phyloP scores from a whole-genome alignment of 2,888 invertebrate genomes.

The Agrenia bidenticulata region DNA sequence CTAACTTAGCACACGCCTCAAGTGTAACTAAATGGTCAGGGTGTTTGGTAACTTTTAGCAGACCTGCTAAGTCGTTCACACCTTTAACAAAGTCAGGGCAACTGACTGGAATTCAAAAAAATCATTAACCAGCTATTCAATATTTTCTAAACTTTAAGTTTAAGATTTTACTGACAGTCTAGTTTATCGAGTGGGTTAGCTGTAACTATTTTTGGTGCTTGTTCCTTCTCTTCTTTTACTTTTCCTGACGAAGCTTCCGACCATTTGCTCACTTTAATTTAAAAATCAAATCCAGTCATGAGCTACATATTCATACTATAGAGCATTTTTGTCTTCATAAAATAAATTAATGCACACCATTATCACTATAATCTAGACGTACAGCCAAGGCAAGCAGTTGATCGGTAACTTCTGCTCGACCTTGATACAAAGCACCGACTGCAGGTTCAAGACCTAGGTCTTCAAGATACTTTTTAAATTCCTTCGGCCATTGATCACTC shows the following conservation, averaged over 20 bases:
- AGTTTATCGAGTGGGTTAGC: slow-evolving; percentile 82
- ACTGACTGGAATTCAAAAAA: slow-evolving; percentile 64
- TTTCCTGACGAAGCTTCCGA: slow-evolving; percentile 67
- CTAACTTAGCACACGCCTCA: slow-evolving; percentile 67
- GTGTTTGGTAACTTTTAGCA: slow-evolving; percentile 78
- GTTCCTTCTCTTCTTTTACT: slow-evolving; percentile 61
- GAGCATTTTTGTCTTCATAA: background rate
- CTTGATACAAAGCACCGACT: background rate
- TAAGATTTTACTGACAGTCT: slow-evolving; percentile 66
- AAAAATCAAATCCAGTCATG: slow-evolving; percentile 20
- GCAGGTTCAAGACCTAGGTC: slow-evolving; percentile 69
- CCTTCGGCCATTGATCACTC: slow-evolving; percentile 58
- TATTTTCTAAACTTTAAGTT: background rate
- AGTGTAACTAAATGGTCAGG: slow-evolving; percentile 75
- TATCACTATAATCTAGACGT: slow-evolving; percentile 77
- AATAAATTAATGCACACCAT: slow-evolving; percentile 61
- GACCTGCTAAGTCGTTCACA: slow-evolving; percentile 73
- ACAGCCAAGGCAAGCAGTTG: slow-evolving; percentile 85
- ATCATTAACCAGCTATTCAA: background rate
- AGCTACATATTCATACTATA: slow-evolving; percentile 12
- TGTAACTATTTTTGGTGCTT: slow-evolving; percentile 72
- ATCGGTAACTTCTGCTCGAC: slow-evolving; percentile 69
- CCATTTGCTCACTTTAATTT: slow-evolving; percentile 65
- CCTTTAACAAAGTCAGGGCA: slow-evolving; percentile 80
- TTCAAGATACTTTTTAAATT: slow-evolving; percentile 71